These are phyloP conservation scores for Noctua janthina DNA, from an alignment of 2,888 invertebrate genomes.

Conservation along the genomic window DNA sequence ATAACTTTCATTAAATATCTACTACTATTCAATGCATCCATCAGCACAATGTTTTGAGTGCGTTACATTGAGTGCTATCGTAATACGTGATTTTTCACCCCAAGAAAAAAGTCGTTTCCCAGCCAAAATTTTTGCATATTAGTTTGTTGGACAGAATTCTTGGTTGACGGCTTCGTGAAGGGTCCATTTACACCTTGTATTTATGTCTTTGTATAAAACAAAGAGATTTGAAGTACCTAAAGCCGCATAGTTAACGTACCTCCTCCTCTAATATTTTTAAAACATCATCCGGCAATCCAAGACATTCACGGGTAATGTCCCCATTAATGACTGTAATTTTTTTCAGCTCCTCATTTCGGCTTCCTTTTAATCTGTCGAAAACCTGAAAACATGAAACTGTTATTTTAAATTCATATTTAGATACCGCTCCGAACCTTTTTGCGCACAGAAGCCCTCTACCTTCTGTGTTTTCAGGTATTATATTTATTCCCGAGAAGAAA, in stretches of 20 bases:
- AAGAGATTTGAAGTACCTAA: neutral
- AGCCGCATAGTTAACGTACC: constrained; percentile 14
- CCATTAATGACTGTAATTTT: constrained; percentile 70
- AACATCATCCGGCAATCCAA: constrained; percentile 65
- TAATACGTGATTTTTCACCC: no score
- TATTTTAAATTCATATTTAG: constrained; percentile 11
- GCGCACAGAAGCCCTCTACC: neutral
- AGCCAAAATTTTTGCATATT: no score
- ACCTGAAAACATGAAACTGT: constrained; percentile 60
- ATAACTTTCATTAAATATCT: no score
- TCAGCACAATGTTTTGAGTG: no score
- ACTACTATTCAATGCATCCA: no score
- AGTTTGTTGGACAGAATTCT: no score
- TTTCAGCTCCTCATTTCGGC: constrained; percentile 56
- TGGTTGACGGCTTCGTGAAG: no score
- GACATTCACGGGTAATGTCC: constrained; percentile 58
- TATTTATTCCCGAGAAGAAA: neutral
- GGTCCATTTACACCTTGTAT: no score
- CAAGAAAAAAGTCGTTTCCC: no score
- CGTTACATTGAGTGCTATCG: no score
- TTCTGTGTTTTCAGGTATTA: neutral
- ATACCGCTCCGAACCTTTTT: neutral
- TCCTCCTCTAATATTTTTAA: constrained; percentile 62
- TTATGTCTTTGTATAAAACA: neutral
- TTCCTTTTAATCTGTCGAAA: constrained; percentile 66